Evolutionary conservation across 2,113 vertebrate species (phyloP).

Genomic region (Chaetura pelagica): DNA sequence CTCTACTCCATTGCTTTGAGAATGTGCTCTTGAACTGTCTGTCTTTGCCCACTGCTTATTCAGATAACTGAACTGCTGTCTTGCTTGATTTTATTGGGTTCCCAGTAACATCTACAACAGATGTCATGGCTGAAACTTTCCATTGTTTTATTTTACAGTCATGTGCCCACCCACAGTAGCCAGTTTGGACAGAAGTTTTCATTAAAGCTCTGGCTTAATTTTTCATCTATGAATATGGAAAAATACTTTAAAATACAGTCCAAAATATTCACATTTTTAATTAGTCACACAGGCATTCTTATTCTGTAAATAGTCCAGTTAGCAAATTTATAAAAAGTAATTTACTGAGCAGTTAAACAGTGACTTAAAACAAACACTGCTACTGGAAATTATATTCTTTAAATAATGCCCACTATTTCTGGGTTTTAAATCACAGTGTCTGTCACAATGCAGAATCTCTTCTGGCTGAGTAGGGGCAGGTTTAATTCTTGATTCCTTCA

Average conservation of each 20-base stretch:
- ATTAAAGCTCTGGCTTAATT: neutral
- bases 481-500: neutral
- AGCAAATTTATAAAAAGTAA: neutral
- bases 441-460: neutral
- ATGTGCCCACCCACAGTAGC: neutral
- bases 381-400: neutral
- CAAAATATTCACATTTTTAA: neutral
- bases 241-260: neutral
- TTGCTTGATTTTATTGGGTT: constrained; percentile 15
- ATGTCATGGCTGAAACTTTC: constrained; percentile 13
- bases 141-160: neutral
- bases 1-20: neutral
- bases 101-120: neutral
- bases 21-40: constrained; percentile 4
- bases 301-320: neutral
- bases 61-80: neutral
- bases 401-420: neutral
- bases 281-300: neutral
- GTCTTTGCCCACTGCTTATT: neutral
- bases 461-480: neutral
- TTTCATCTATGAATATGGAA: neutral
- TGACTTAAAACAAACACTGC: neutral
- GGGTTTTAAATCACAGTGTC: neutral
- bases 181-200: neutral
- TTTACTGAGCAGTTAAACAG: neutral